Base-by-base conservation (phyloP, 1,140 invertebrate species). In the Centruroides sculpturatus region DNA sequence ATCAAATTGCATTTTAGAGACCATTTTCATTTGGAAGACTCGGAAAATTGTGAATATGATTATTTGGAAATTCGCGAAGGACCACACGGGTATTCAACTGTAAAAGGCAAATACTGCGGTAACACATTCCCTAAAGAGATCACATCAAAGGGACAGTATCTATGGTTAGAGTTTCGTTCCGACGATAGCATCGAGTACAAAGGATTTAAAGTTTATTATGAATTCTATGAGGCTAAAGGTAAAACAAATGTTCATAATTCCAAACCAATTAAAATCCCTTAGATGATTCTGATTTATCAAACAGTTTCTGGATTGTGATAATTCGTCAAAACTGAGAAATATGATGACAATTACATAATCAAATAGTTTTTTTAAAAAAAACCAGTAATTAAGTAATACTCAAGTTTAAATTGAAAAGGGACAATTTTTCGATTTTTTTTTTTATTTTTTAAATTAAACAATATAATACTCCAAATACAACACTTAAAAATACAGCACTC, bases 121-220 rank as follows among this genome's bases (percentile, higher is more conserved):
- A 78, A 79, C 23, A 77, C 81, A 57, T 89, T 87, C 69, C 89
- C 90, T 7, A 82, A 83, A 3, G 80, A 85, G 69, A 81, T 92
- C 63, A 82, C 80, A 36, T 89, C 87, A 4, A 81, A 82, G 50
- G 82, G 84, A 52, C 77, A 85, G 12, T 83, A 84, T 70, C 78
- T 94, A 35, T 92, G 88, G 88, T 75, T 92, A 11, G 78, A 83
- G 54, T 94, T 94, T 74, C 81, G 81, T 58, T 88, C 87, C 2
- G 89, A 94, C 68, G 85, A 86, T 59, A 86, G 83, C 66, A 87
- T 92, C 63, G 84, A 91, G 71, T 86, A 85, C 68, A 75, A 74
- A 13, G 90, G 90, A 3, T 93, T 94, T 72, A 81, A 80, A 64
- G 89, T 86, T 3, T 81, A 90, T 3, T 89, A 85, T 71, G 78